phyloP scores from a whole-genome alignment of 2,113 vertebrate genomes.

The Macroglossus sobrinus region DNA sequence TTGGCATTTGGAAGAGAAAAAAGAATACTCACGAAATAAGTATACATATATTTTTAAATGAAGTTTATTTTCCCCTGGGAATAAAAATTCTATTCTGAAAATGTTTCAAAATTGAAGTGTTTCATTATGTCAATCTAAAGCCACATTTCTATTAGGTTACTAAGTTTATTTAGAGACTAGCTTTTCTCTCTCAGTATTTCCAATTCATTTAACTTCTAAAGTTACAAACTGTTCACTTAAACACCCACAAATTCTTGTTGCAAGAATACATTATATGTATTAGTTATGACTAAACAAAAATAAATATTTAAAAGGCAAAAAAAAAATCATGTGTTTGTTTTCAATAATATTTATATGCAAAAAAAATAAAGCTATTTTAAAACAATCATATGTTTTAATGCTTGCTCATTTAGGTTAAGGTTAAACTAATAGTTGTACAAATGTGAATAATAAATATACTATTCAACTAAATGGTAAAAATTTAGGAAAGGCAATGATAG shows the following conservation, averaged over 20 bases:
- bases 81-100: constrained; percentile 44
- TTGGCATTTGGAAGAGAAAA: constrained; percentile 59
- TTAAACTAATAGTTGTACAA: constrained; percentile 42
- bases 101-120: constrained; percentile 25
- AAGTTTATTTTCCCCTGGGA: constrained; percentile 23
- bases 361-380: constrained; percentile 43
- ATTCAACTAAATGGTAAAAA: constrained; percentile 37
- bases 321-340: background rate
- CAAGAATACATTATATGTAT: constrained; percentile 19
- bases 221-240: constrained; percentile 28
- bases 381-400: constrained; percentile 29
- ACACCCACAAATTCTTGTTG: constrained; percentile 24
- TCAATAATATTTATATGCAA: background rate
- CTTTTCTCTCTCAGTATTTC: constrained; percentile 16
- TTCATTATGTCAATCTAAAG: constrained; percentile 13
- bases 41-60: constrained; percentile 38
- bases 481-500: constrained; percentile 11
- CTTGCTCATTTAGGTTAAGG: background rate
- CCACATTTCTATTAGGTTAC: background rate
- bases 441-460: constrained; percentile 14
- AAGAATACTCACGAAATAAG: constrained; percentile 45
- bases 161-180: constrained; percentile 25
- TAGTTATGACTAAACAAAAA: constrained; percentile 18
- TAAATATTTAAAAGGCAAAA: constrained; percentile 31
- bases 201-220: constrained; percentile 31